Percentiles rank a stretch among this genome's conserved stretches.
Evolutionary conservation across 2,797 vertebrate species (phyloP).

Genomic region (Ctenopoma kingsleyae): DNA sequence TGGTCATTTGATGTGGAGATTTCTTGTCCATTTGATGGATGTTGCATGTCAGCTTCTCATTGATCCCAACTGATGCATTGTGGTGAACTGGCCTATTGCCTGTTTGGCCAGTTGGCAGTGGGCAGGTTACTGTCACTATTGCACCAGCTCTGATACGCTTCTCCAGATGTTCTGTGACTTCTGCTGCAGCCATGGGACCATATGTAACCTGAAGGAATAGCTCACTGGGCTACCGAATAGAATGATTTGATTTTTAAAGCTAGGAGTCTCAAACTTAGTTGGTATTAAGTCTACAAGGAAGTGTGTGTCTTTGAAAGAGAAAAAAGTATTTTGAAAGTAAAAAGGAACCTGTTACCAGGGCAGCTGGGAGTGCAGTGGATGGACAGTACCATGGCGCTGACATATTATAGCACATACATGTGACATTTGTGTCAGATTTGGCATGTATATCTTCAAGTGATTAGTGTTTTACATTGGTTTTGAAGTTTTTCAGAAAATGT

Average conservation of each 20-base stretch:
- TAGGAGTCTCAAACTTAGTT: not conserved
- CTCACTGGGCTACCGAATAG: slow-evolving; percentile 7
- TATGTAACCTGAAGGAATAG: not conserved
- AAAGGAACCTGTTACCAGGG: too few species aligned
- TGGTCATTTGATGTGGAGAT: slow-evolving; percentile 73
- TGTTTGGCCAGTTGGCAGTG: slow-evolving; percentile 61
- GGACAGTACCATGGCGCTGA: too few species aligned
- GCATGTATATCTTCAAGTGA: not conserved
- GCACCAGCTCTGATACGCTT: slow-evolving; percentile 37
- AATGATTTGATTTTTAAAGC: not conserved
- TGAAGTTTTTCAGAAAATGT: not conserved
- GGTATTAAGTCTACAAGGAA: not conserved
- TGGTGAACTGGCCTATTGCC: slow-evolving; percentile 48
- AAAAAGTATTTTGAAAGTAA: not conserved
- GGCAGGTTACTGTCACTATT: slow-evolving; percentile 46
- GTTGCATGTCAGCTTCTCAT: slow-evolving; percentile 51
- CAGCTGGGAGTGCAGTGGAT: too few species aligned
- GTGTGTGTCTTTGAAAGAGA: not conserved
- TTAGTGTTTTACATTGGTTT: not conserved
- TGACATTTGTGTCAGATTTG: not conserved
- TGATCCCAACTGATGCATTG: slow-evolving; percentile 27
- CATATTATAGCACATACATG: not conserved
- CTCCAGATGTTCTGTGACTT: slow-evolving; percentile 60
- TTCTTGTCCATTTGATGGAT: slow-evolving; percentile 62
- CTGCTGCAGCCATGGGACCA: slow-evolving; percentile 19